phyloP scores from a whole-genome alignment of 2,888 invertebrate genomes.

The Phyllotreta cruciferae region DNA sequence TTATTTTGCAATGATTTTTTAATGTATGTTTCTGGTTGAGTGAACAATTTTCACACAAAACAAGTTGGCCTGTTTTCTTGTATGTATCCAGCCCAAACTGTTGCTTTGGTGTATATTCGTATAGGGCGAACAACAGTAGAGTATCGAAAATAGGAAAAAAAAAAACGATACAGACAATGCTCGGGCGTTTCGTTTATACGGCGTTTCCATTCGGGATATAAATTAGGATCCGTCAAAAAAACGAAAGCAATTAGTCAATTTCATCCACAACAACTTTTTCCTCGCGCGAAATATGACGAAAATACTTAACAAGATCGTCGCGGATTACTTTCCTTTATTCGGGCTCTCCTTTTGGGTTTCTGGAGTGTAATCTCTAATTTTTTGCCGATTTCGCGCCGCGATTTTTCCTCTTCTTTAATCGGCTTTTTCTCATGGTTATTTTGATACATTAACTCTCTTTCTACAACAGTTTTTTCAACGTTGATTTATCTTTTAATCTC shows the following conservation, averaged over 20 bases:
- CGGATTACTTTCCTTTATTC: constrained; percentile 20
- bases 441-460: not conserved
- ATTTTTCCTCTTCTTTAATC: constrained; percentile 24
- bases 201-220: constrained; percentile 22
- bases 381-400: constrained; percentile 9
- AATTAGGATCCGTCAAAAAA: constrained; percentile 31
- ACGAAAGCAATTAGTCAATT: constrained; percentile 33
- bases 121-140: not conserved
- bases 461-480: not conserved
- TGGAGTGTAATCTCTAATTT: constrained; percentile 17
- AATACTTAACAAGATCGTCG: constrained; percentile 26
- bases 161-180: constrained; percentile 17
- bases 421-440: constrained; percentile 9
- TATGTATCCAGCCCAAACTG: constrained; percentile 10
- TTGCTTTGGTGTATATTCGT: constrained; percentile 23
- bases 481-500: no score
- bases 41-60: no score
- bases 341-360: constrained; percentile 6
- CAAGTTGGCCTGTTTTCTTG: no score
- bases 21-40: no score
- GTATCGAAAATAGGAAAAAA: constrained; percentile 8
- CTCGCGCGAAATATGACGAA: constrained; percentile 22
- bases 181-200: constrained; percentile 5
- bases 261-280: constrained; percentile 32
- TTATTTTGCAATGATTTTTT: no score